Evolutionary conservation across 2,113 vertebrate species (phyloP).

Genomic region (Cervus canadensis): DNA sequence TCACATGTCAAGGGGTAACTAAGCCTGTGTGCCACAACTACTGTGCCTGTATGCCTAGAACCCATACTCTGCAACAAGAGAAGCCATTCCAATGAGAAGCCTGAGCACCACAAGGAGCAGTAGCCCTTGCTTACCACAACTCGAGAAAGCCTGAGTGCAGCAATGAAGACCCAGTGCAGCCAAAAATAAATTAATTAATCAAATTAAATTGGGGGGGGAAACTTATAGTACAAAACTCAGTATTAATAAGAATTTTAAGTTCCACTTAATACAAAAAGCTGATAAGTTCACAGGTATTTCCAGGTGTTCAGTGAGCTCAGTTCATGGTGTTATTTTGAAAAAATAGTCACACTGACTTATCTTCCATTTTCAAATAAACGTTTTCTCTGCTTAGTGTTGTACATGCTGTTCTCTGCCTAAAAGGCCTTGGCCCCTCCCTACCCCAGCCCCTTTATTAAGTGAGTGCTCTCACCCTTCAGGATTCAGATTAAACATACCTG

Average conservation of each 20-base stretch:
- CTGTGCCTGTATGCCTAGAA: not conserved
- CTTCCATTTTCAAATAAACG: not conserved
- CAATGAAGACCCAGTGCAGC: not conserved
- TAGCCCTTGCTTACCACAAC: not conserved
- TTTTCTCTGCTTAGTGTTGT: not conserved
- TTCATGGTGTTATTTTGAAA: not conserved
- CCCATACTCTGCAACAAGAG: not conserved
- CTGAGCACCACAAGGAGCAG: not conserved
- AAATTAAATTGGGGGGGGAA: not conserved
- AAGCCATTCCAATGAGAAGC: not conserved
- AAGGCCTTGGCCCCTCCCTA: not conserved
- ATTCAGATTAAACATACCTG: not conserved
- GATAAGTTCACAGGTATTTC: not conserved
- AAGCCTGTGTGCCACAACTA: not conserved
- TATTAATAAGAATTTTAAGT: not conserved
- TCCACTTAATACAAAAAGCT: not conserved
- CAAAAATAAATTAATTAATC: not conserved
- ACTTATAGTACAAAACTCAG: not conserved
- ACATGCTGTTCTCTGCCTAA: not conserved
- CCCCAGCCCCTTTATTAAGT: not conserved
- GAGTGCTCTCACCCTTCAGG: not conserved
- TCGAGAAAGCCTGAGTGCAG: not conserved
- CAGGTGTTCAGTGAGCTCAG: not conserved
- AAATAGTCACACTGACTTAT: not conserved
- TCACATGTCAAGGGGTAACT: not conserved